Evolutionary conservation across 2,113 vertebrate species (phyloP).

Genomic region (Osmerus eperlanus): DNA sequence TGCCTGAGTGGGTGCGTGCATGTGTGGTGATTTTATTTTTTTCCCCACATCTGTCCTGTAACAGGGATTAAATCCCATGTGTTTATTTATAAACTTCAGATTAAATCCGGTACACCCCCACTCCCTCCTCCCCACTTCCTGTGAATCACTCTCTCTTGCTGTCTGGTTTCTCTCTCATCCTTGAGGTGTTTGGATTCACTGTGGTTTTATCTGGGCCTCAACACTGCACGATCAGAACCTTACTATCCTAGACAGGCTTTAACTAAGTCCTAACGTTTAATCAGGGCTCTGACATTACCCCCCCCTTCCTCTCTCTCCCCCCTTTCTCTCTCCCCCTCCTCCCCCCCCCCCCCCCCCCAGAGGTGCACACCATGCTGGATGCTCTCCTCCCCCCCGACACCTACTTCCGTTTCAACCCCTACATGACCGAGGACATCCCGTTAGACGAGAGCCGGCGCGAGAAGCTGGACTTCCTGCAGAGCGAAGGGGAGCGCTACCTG

Average conservation of each 20-base stretch:
- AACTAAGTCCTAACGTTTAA: not conserved
- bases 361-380: slow-evolving; percentile 95
- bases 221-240: too few species aligned
- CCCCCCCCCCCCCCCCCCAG: slow-evolving; percentile 61
- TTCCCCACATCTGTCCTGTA: not conserved
- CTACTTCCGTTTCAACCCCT: slow-evolving; percentile 95
- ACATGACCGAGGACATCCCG: slow-evolving; percentile 89
- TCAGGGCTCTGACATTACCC: not conserved
- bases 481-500: slow-evolving; percentile 84
- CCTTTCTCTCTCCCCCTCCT: not conserved
- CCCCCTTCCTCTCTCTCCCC: not conserved
- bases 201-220: too few species aligned
- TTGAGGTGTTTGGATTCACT: too few species aligned
- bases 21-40: not conserved
- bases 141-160: not conserved
- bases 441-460: slow-evolving; percentile 90
- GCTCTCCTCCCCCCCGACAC: slow-evolving; percentile 86
- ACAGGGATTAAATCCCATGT: not conserved
- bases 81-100: slow-evolving; percentile 11
- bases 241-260: too few species aligned
- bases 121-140: not conserved
- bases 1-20: not conserved
- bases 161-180: too few species aligned
- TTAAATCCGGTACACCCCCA: not conserved
- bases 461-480: slow-evolving; percentile 84